Percentiles rank a stretch among this genome's conserved stretches.
These are phyloP conservation scores for Philypnodon macrostomus DNA, from an alignment of 2,797 vertebrate species.

Conservation along the genomic window DNA sequence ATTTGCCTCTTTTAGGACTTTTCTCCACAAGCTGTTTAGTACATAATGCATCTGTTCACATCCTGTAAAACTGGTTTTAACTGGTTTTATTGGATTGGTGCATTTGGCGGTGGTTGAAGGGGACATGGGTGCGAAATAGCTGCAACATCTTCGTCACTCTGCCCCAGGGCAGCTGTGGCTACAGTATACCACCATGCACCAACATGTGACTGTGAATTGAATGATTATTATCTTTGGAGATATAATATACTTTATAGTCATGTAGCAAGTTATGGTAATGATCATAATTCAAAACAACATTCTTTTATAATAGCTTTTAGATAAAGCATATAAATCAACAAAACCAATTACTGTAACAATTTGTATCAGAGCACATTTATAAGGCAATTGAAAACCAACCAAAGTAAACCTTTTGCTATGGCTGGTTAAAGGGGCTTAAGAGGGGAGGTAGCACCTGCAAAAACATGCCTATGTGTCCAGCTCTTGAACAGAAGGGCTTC, in stretches of 20 bases:
- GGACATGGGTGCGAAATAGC: too few relatives aligned
- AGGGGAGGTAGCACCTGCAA: conserved; percentile 50
- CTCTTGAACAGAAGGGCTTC: conserved; percentile 22
- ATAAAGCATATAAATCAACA: background rate
- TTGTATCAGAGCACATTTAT: background rate
- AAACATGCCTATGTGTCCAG: too few relatives aligned
- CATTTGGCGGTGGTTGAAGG: too few relatives aligned
- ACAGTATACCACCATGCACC: too few relatives aligned
- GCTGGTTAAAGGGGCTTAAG: conserved; percentile 1
- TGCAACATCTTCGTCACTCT: too few relatives aligned
- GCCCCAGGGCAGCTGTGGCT: too few relatives aligned
- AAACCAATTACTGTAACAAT: background rate
- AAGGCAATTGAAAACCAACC: background rate
- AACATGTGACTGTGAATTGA: too few relatives aligned
- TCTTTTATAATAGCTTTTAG: background rate
- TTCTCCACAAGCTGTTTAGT: conserved; percentile 9
- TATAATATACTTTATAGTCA: too few relatives aligned
- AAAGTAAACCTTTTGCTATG: conserved; percentile 5
- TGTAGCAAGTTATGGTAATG: too few relatives aligned
- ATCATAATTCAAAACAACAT: too few relatives aligned
- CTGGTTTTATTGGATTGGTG: background rate
- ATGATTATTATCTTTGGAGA: too few relatives aligned
- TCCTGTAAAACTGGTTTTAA: too few relatives aligned
- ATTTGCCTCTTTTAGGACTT: conserved; percentile 21
- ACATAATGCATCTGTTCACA: conserved; percentile 11